A percentile compares a stretch with the other conserved stretches of the same genome.
Evolutionary conservation across 2,888 invertebrate genomes (phyloP).

Genomic region (Ommatoiulus sabulosus): DNA sequence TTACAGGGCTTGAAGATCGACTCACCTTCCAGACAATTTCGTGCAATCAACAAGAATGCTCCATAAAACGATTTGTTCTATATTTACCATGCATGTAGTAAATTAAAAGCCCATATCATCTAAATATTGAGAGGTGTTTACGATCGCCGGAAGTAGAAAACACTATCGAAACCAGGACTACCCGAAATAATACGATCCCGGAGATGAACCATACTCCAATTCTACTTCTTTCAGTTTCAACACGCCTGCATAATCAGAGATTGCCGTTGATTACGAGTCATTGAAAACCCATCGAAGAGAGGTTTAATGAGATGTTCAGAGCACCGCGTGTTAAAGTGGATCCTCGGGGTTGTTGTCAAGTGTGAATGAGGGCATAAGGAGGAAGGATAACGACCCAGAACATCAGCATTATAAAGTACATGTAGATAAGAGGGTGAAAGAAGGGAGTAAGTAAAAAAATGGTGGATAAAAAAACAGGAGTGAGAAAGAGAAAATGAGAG

Average conservation of each 20-base stretch:
- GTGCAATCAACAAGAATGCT: too few species aligned
- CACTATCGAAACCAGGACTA: background rate
- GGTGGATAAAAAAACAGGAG: background rate
- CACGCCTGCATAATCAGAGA: background rate
- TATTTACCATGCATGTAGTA: background rate
- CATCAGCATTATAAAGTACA: background rate
- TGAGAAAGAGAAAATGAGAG: background rate
- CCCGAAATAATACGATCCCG: background rate
- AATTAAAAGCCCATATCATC: background rate
- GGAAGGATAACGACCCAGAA: background rate
- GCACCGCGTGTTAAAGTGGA: background rate
- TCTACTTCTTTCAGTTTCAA: background rate
- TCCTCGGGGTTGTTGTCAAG: background rate
- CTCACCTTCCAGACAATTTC: too few species aligned
- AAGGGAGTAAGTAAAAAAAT: background rate
- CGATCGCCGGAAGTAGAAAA: background rate
- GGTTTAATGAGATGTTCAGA: background rate
- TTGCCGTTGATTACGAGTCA: background rate
- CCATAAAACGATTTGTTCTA: background rate
- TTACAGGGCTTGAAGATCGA: too few species aligned
- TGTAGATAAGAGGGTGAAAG: background rate
- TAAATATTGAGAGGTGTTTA: background rate
- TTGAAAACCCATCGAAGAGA: background rate
- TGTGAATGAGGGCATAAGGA: background rate
- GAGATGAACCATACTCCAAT: background rate